Evolutionary conservation across 2,797 vertebrate genomes (phyloP).

Genomic region (Ateles fusciceps): DNA sequence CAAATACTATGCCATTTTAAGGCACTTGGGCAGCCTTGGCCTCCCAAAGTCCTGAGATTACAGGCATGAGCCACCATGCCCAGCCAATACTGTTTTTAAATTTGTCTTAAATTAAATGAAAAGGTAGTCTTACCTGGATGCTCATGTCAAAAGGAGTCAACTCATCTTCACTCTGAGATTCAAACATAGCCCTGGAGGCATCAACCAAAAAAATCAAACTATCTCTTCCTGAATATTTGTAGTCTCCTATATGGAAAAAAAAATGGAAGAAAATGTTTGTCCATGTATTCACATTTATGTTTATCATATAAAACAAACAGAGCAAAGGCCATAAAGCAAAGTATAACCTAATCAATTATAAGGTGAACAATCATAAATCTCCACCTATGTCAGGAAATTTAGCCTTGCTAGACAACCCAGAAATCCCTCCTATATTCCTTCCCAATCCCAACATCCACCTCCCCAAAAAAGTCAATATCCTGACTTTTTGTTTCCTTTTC

Average conservation of each 20-base stretch:
- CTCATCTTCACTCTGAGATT: slow-evolving; percentile 84
- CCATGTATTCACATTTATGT: neutral
- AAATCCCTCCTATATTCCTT: neutral
- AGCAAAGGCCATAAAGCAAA: neutral
- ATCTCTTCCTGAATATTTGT: slow-evolving; percentile 90
- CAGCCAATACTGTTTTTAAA: no score
- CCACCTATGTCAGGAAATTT: neutral
- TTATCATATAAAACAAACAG: slow-evolving; percentile 21
- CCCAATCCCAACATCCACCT: neutral
- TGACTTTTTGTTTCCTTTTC: neutral
- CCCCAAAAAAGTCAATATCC: neutral
- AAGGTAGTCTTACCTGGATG: slow-evolving; percentile 87
- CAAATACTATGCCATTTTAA: neutral
- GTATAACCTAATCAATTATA: neutral
- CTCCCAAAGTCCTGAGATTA: no score
- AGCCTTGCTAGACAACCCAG: neutral
- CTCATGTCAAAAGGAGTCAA: slow-evolving; percentile 93
- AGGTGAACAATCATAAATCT: slow-evolving; percentile 2
- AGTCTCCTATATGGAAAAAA: slow-evolving; percentile 79
- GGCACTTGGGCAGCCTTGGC: neutral
- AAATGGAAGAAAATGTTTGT: neutral
- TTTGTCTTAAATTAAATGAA: neutral
- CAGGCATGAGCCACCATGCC: no score
- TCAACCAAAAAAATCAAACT: slow-evolving; percentile 97
- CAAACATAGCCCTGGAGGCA: slow-evolving; percentile 94